A percentile compares a stretch with the other conserved stretches of the same genome.
phyloP scores from a whole-genome alignment of 2,113 vertebrate genomes.

The Gnathonemus longibarbis region DNA sequence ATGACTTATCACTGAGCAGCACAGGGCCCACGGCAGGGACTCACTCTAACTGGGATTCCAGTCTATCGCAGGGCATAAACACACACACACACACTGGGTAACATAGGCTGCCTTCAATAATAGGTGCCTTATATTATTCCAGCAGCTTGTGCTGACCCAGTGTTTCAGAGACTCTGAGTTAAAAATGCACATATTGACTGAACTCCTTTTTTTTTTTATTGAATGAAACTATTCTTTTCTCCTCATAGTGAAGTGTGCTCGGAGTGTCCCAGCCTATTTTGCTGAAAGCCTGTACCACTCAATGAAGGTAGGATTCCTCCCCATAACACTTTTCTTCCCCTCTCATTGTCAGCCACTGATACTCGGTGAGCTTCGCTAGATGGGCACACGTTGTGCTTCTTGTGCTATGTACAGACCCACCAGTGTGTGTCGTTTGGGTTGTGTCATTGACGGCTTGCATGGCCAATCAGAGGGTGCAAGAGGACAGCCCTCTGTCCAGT shows the following conservation, averaged over 20 bases:
- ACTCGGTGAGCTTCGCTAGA: neutral
- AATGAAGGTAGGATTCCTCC: constrained; percentile 71
- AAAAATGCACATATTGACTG: neutral
- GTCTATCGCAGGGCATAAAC: neutral
- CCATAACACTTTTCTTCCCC: neutral
- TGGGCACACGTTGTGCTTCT: neutral
- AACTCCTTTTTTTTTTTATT: neutral
- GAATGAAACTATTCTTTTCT: neutral
- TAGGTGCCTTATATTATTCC: neutral
- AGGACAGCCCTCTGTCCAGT: neutral
- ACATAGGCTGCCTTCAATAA: neutral
- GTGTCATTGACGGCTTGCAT: neutral
- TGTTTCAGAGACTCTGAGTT: neutral
- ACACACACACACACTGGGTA: neutral
- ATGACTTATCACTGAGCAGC: neutral
- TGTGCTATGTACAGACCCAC: neutral
- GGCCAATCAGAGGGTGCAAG: neutral
- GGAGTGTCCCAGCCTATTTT: constrained; percentile 79
- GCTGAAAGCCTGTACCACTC: constrained; percentile 75
- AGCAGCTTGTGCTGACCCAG: neutral
- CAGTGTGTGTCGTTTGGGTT: neutral
- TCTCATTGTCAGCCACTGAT: neutral
- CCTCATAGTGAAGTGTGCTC: constrained; percentile 75
- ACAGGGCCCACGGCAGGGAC: neutral
- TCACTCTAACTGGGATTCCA: neutral